phyloP scores from a whole-genome alignment of 1,140 invertebrate species.

The Laodelphax striatellus region DNA sequence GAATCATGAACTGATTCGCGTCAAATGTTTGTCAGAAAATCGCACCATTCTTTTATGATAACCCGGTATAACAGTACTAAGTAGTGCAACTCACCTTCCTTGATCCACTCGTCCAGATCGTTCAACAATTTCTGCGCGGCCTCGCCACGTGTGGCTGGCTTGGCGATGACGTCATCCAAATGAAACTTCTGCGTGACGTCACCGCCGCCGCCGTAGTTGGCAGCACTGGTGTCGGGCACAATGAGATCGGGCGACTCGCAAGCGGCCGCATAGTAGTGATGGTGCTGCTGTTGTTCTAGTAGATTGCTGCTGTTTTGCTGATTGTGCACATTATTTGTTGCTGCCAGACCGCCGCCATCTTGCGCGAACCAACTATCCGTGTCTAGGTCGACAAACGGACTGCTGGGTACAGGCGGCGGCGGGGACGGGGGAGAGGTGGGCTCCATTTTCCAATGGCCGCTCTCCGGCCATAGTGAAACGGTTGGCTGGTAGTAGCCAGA shows the following conservation, averaged over 20 bases:
- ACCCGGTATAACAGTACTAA: too few relatives aligned
- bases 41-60: too few relatives aligned
- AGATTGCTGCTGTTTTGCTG: not conserved
- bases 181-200: too few relatives aligned
- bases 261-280: too few relatives aligned
- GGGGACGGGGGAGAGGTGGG: not conserved
- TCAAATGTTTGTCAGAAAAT: too few relatives aligned
- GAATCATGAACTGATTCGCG: too few relatives aligned
- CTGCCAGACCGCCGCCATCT: not conserved
- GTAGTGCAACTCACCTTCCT: slow-evolving; percentile 33
- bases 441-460: not conserved
- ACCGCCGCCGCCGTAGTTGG: not conserved
- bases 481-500: too few relatives aligned
- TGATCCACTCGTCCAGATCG: slow-evolving; percentile 33
- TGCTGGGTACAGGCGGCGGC: not conserved
- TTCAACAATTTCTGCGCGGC: slow-evolving; percentile 30
- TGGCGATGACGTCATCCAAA: too few relatives aligned
- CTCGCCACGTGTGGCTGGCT: slow-evolving; percentile 26
- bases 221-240: not conserved
- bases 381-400: not conserved
- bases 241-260: not conserved
- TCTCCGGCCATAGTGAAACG: not conserved
- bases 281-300: too few relatives aligned
- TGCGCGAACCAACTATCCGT: not conserved
- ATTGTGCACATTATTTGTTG: not conserved